Evolutionary conservation across 2,888 invertebrate species (phyloP).

Genomic region (Mycalesis mineus): DNA sequence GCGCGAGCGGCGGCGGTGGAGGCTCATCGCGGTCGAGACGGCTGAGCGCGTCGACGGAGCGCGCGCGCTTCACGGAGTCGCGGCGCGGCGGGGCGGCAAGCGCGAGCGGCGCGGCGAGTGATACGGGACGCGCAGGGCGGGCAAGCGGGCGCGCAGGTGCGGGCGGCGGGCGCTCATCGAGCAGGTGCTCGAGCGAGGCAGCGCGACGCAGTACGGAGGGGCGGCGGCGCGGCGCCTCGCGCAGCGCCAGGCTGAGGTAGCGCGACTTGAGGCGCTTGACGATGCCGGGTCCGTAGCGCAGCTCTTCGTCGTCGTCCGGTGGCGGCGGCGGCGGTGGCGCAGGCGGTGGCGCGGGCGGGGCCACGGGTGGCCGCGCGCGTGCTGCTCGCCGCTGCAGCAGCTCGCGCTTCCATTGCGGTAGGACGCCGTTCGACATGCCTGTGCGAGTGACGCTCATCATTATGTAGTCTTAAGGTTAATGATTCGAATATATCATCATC

Average conservation of each 20-base stretch:
- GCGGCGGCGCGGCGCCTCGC: slow-evolving; percentile 83
- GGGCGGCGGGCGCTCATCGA: slow-evolving; percentile 80
- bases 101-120: slow-evolving; percentile 44
- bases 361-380: slow-evolving; percentile 43
- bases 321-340: slow-evolving; percentile 50
- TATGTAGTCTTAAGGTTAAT: too few relatives aligned
- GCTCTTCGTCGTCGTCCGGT: slow-evolving; percentile 80
- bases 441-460: slow-evolving; percentile 15
- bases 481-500: too few relatives aligned
- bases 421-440: slow-evolving; percentile 67
- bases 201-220: slow-evolving; percentile 88
- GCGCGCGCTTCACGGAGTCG: slow-evolving; percentile 87
- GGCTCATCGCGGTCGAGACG: slow-evolving; percentile 75
- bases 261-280: slow-evolving; percentile 92
- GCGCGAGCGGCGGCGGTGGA: slow-evolving; percentile 50
- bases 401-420: slow-evolving; percentile 92
- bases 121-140: slow-evolving; percentile 49
- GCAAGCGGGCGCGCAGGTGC: slow-evolving; percentile 39
- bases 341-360: slow-evolving; percentile 36
- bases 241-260: slow-evolving; percentile 89
- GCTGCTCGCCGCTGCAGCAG: slow-evolving; percentile 85
- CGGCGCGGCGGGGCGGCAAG: slow-evolving; percentile 53
- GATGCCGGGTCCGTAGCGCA: slow-evolving; percentile 94
- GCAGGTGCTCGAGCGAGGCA: slow-evolving; percentile 89
- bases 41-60: slow-evolving; percentile 90